Base-by-base conservation (phyloP, 2,113 vertebrate species). In the Sardina pilchardus region DNA sequence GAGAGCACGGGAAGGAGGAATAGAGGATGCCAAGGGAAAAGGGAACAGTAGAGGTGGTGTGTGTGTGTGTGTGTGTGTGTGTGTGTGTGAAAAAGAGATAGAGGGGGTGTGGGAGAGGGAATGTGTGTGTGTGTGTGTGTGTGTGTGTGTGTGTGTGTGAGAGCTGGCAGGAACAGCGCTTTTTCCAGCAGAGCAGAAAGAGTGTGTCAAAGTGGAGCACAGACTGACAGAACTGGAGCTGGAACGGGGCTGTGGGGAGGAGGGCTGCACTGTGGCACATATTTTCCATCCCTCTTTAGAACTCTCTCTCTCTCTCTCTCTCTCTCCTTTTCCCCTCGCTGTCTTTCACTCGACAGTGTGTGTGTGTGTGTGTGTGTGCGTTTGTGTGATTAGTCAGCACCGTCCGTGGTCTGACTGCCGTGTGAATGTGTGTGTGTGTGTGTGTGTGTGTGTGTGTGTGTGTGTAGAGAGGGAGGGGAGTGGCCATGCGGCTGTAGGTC, bases 241-340 rank as follows among this genome's bases (percentile, higher is more conserved):
- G 67, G 67, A 75, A 36, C 9, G 8, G 47, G 48, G 81, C 34
- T 80, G 9, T 75, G 81, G 86, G 84, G 71, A 88, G 86, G 86
- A 82, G n/a, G n/a, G n/a, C n/a, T n/a, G n/a, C n/a, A n/a, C 83
- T 50, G 39, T 89, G 83, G 83, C 81, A 82, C 89, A 87, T 84
- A 87, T 87, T 90, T 90, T 90, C 89, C 71, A 78, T 34, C 71
- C 71, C 86, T 36, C 71, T 34, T 30, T 30, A 12, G 10, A 71
- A 71, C 63, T 71, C 63, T 71, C 86, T 86, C 71, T 82, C 83
- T 63, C 80, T 86, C 82, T 84, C 83, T 44, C 44, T 83, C 81
- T 87, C 43, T 53, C 42, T 88, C 71, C 21, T 63, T 84, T 84
- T 53, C 78, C 82, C 48, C 71, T 87, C 39, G 56, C 56, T 67